A percentile compares a stretch with the other conserved stretches of the same genome.
phyloP scores from a whole-genome alignment of 2,797 vertebrate genomes.

The Lepilemur septentrionalis region DNA sequence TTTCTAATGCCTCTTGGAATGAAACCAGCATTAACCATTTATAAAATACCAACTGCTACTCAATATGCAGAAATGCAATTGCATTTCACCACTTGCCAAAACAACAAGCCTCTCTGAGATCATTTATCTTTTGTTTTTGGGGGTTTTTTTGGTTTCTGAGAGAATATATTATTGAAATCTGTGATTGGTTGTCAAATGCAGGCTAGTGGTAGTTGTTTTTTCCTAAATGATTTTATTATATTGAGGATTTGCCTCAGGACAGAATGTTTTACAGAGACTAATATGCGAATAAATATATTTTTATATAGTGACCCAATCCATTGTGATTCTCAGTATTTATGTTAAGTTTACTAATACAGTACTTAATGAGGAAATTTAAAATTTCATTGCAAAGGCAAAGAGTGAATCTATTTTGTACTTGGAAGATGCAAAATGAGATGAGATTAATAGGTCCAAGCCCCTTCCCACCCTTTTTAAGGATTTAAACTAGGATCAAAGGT shows the following conservation, averaged over 20 bases:
- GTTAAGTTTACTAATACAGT: not conserved
- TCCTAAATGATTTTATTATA: constrained; percentile 57
- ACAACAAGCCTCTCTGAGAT: constrained; percentile 69
- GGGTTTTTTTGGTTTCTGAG: constrained; percentile 42
- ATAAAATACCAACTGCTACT: constrained; percentile 83
- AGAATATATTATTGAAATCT: constrained; percentile 45
- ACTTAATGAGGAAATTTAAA: not conserved
- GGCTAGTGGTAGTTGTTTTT: not conserved
- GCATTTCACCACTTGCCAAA: constrained; percentile 72
- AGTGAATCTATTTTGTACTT: not conserved
- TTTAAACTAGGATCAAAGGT: not conserved
- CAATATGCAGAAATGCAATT: constrained; percentile 82
- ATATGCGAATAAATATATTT: not conserved
- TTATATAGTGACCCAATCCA: not conserved
- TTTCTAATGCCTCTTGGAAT: constrained; percentile 79
- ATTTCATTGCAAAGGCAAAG: not conserved
- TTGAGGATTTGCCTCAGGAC: constrained; percentile 50
- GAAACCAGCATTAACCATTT: constrained; percentile 86
- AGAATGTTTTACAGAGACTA: not conserved
- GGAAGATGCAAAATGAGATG: not conserved
- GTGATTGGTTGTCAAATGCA: not conserved
- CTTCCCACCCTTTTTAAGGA: not conserved
- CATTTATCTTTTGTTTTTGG: constrained; percentile 66
- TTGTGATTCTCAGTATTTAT: not conserved
- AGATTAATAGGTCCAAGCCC: not conserved